Base-by-base conservation (phyloP, 2,113 vertebrate species). In the Cheilinus undulatus region DNA sequence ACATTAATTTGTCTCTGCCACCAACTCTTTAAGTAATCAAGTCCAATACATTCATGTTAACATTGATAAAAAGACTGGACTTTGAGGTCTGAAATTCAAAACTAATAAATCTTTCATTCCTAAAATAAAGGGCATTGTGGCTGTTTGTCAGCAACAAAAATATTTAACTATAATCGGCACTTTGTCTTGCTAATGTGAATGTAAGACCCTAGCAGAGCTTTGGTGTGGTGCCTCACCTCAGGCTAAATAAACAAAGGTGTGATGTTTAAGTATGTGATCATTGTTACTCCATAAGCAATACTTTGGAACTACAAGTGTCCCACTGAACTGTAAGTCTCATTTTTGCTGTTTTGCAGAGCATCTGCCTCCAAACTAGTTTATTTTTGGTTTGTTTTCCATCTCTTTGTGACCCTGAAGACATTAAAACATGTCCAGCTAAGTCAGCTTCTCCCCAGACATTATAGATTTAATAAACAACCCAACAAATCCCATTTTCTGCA, bases 361-460 rank as follows among this genome's bases (percentile, higher is more conserved):
- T 17, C 42, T 30, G 14, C 22, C 9, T 58, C 64, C 17, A 49
- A 51, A 45, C 6, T 17, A 14, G 23, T 19, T 54, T 7, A 27
- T 26, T 34, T 10, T 3, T 40, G 19, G 40, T 28, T 24, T 24
- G 6, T 11, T 43, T 32, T 6, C 23, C 36, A 19, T 26, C 19
- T 30, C 13, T 2, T 2, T 53, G 30, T 58, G 24, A 45, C 15
- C 50, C 69, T 27, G 26, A 52, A 28, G 50, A 2, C 26, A 70
- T 61, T 32, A 42, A 57, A 79, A 62, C 10, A 63, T 0, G 11
- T 19, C 72, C 64, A 2, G 8, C 23, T 36, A 24, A 43, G 7
- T 76, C 61, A 51, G 2, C 12, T 17, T 6, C 32, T 14, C 15
- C 22, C 8, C 23, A 13, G 8, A 53, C 50, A 11, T 34, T 20